phyloP scores from a whole-genome alignment of 35 echinoderm and acorn worm species.

The Lytechinus pictus region DNA sequence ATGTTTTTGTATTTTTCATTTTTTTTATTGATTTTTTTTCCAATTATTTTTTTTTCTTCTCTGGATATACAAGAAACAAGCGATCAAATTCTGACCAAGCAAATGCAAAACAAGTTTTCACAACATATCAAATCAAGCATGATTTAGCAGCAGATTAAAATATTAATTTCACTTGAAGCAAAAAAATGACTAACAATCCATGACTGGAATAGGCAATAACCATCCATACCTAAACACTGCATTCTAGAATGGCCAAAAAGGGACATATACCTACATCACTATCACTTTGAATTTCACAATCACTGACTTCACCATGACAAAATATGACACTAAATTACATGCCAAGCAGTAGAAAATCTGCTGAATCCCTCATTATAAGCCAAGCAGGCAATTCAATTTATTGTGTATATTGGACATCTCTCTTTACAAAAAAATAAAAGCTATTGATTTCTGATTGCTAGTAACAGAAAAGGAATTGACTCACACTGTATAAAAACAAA shows the following conservation, averaged over 20 bases:
- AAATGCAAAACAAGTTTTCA: not conserved
- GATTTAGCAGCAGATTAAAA: not conserved
- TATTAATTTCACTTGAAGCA: not conserved
- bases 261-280: not conserved
- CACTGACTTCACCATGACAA: not conserved
- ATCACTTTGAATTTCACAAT: not conserved
- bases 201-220: not conserved
- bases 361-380: not conserved
- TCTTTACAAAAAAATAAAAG: not conserved
- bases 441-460: not conserved
- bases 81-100: not conserved
- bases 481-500: not conserved
- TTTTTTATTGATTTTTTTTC: not conserved
- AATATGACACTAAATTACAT: not conserved
- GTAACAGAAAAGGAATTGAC: not conserved
- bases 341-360: not conserved
- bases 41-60: not conserved
- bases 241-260: not conserved
- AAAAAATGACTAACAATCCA: not conserved
- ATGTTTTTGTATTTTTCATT: constrained; percentile 6
- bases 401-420: not conserved
- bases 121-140: not conserved
- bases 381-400: not conserved
- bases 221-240: not conserved
- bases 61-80: not conserved